phyloP scores from a whole-genome alignment of 2,797 vertebrate genomes.

The Gambusia yucatana region DNA sequence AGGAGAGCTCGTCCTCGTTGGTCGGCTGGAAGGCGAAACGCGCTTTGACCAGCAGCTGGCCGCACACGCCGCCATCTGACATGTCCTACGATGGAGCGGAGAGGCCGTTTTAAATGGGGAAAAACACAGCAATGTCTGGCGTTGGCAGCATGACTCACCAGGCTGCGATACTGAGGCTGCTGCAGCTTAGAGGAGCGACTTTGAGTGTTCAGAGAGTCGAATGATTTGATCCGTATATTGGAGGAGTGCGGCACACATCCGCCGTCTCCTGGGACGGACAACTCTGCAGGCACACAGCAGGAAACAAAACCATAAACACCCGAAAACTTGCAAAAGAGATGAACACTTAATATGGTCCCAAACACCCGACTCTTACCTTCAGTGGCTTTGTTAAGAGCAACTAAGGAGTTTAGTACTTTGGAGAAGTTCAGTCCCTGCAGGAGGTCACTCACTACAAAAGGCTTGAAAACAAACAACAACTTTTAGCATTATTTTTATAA shows the following conservation, averaged over 20 bases:
- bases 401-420: conserved; percentile 92
- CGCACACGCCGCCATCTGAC: conserved; percentile 89
- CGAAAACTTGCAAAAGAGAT: not conserved
- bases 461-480: conserved; percentile 79
- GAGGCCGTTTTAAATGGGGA: not conserved
- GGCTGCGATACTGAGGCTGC: conserved; percentile 93
- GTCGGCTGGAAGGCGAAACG: conserved; percentile 95
- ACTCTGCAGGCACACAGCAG: conserved; percentile 70
- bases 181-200: conserved; percentile 89
- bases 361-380: conserved; percentile 82
- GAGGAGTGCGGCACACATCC: conserved; percentile 85
- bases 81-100: conserved; percentile 86
- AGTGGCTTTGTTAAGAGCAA: conserved; percentile 95
- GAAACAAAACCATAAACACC: not conserved
- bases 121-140: not conserved
- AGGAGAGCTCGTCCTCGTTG: conserved; percentile 96
- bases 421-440: conserved; percentile 94
- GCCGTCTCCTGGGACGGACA: conserved; percentile 87
- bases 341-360: too few species aligned
- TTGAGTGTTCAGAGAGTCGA: conserved; percentile 92
- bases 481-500: not conserved
- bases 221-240: conserved; percentile 92
- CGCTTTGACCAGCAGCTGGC: conserved; percentile 90
- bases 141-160: conserved; percentile 75
- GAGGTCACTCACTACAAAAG: conserved; percentile 94